Evolutionary conservation across 2,797 vertebrate species (phyloP), one percentile per base, ranked within the genome.

Genomic region (Notoglanidium macrostoma): DNA sequence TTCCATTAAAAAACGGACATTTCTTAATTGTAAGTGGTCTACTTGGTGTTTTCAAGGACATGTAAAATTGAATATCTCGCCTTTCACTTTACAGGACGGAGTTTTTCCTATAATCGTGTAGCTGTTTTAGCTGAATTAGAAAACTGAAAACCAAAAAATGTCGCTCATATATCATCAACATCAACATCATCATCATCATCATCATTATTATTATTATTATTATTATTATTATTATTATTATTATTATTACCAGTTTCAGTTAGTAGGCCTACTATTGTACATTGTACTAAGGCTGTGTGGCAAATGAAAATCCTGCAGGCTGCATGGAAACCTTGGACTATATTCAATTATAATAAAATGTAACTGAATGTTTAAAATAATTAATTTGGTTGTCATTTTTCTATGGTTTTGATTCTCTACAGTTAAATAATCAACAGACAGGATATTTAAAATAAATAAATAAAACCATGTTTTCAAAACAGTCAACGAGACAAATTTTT

Each of bases 121-220:
- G 40, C 40, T 40, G 40, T 77, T 54, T 32, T 4, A 54, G 14
- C n/a, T 32, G 12, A 32, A 55, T 29, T 3, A 40, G 10, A 35
- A 4, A n/a, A 57, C 54, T 57, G 29, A 57, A 78, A 23, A 35
- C 23, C 17, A 55, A 78, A 74, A 49, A 0, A n/a, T 26, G 72
- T n/a, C 12, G 70, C 12, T n/a, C 0, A 51, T 29, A 5, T 40
- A 49, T 74, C 14, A 73, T 73, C 23, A n/a, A n/a, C 11, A 12
- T 29, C 4, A n/a, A n/a, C 11, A 12, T 29, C 11, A 26, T 26
- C 5, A n/a, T n/a, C n/a, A n/a, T n/a, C n/a, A n/a, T n/a, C n/a
- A 77, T 79, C 32, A 54, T 78, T 26, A 57, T 79, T 40, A 40
- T 78, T 78, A 57, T 40, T 79, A 21, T 76, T 76, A n/a, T 74